Conservation (phyloP, 2,113 vertebrate genomes). For the Macquaria australasica region DNA sequence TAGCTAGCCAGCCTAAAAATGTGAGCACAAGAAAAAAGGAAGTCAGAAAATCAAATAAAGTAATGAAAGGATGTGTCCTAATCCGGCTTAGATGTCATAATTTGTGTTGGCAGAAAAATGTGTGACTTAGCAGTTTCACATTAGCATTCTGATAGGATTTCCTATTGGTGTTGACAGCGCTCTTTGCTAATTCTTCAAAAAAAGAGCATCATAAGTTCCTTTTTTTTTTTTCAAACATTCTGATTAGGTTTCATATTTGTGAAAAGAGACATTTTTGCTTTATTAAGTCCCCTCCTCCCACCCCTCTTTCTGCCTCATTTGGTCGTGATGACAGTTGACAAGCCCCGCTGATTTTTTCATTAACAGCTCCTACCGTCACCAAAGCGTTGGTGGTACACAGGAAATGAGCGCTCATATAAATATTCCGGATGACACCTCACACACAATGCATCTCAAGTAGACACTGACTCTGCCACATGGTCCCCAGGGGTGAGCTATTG, state of each 20-base stretch:
- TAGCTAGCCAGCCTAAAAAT: slow-evolving; percentile 21
- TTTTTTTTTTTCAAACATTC: slow-evolving; percentile 36
- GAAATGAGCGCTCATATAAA: slow-evolving; percentile 80
- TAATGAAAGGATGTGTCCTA: slow-evolving; percentile 57
- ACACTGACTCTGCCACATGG: slow-evolving; percentile 36
- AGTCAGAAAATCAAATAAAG: slow-evolving; percentile 58
- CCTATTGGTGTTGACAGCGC: slow-evolving; percentile 43
- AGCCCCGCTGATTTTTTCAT: slow-evolving; percentile 78
- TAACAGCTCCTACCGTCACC: slow-evolving; percentile 69
- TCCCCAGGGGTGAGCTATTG: slow-evolving; percentile 43
- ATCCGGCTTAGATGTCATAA: slow-evolving; percentile 62
- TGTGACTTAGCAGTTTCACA: slow-evolving; percentile 46
- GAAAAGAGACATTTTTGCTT: slow-evolving; percentile 57
- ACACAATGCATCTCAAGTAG: slow-evolving; percentile 69
- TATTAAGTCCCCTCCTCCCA: slow-evolving; percentile 55
- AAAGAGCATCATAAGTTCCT: background rate
- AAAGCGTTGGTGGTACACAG: slow-evolving; percentile 57
- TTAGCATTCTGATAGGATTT: slow-evolving; percentile 63
- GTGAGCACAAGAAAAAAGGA: slow-evolving; percentile 13
- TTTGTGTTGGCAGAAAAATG: slow-evolving; percentile 62
- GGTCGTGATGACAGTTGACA: slow-evolving; percentile 73
- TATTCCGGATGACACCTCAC: slow-evolving; percentile 63
- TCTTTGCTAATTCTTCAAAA: slow-evolving; percentile 38
- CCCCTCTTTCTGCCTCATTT: slow-evolving; percentile 66
- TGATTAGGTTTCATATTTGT: slow-evolving; percentile 59